phyloP scores from a whole-genome alignment of 2,797 vertebrate species.

The Sardinella longiceps region DNA sequence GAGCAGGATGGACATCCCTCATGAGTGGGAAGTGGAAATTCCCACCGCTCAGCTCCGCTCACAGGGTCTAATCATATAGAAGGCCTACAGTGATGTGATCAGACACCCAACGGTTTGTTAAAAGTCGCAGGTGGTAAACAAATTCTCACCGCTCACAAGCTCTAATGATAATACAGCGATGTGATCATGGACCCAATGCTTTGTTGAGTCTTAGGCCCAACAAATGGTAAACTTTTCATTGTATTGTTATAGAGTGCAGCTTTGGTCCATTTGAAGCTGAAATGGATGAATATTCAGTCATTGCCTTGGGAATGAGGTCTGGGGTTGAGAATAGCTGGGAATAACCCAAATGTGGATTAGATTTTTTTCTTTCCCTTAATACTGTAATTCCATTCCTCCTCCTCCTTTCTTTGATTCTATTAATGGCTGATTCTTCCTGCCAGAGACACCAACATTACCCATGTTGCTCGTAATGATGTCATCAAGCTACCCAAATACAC shows the following conservation, averaged over 20 bases:
- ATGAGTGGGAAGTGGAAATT: too few species aligned
- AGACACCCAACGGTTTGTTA: too few species aligned
- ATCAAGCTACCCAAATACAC: slow-evolving; percentile 37
- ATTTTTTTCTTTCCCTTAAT: slow-evolving; percentile 40
- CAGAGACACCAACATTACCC: slow-evolving; percentile 59
- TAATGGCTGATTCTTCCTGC: slow-evolving; percentile 68
- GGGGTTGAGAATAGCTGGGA: slow-evolving; percentile 28
- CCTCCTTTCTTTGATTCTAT: slow-evolving; percentile 72
- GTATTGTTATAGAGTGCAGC: background rate
- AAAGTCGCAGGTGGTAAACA: too few species aligned
- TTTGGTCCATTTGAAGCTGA: slow-evolving; percentile 6
- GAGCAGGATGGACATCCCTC: too few species aligned
- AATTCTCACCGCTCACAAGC: too few species aligned
- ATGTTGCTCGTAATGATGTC: slow-evolving; percentile 66
- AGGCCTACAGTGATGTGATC: too few species aligned
- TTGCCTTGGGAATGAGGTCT: slow-evolving; percentile 25
- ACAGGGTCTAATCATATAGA: too few species aligned
- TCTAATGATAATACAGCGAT: too few species aligned
- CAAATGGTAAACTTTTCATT: background rate
- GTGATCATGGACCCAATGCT: background rate
- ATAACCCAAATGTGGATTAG: slow-evolving; percentile 35
- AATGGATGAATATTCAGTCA: slow-evolving; percentile 16
- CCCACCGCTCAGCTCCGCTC: too few species aligned
- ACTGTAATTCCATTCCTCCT: slow-evolving; percentile 44
- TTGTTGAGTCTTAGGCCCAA: background rate